Evolutionary conservation across 2,888 invertebrate genomes (phyloP).

Genomic region (Rotaria macrura): DNA sequence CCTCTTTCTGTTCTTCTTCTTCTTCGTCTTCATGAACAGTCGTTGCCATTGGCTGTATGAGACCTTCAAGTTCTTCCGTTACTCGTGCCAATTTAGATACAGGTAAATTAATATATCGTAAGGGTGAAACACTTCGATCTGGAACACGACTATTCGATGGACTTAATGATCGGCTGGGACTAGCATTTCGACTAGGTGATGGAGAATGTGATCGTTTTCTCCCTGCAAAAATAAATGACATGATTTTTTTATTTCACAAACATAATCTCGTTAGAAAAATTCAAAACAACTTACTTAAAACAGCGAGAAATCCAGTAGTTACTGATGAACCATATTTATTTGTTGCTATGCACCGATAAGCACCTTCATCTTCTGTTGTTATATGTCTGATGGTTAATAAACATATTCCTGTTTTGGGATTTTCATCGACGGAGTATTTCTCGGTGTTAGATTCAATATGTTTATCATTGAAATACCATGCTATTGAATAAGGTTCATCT

Average conservation of each 20-base stretch:
- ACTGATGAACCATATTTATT: conserved; percentile 47
- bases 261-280: background rate
- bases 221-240: no score
- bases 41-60: background rate
- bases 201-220: conserved; percentile 14
- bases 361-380: conserved; percentile 42
- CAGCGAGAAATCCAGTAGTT: conserved; percentile 45
- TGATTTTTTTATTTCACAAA: no score
- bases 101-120: conserved; percentile 1
- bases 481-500: background rate
- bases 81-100: background rate
- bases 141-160: background rate
- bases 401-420: background rate
- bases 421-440: background rate
- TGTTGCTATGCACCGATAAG: conserved; percentile 46
- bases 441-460: background rate
- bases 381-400: conserved; percentile 37
- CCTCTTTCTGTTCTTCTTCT: background rate
- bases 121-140: background rate
- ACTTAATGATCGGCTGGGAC: background rate
- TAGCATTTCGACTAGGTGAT: background rate
- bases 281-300: conserved; percentile 34
- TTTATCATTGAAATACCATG: conserved; percentile 6
- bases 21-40: background rate
- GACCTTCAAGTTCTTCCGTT: background rate